Evolutionary conservation across 2,797 vertebrate genomes (phyloP).

Genomic region (Hypotaenidia okinawae): DNA sequence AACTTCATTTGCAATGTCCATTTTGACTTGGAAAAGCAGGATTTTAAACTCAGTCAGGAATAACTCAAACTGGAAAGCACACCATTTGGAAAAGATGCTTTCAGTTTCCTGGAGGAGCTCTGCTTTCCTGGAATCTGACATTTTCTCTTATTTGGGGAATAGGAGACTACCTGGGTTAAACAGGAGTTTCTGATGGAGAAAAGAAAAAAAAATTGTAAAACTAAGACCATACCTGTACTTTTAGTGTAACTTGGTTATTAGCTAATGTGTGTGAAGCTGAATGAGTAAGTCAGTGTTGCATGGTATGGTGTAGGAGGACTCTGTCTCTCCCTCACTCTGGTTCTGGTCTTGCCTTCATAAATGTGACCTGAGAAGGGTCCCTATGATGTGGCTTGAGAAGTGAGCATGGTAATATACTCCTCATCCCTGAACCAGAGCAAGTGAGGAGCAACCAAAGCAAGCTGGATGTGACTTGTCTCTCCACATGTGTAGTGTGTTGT

Average conservation of each 20-base stretch:
- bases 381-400: neutral
- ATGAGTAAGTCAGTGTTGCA: neutral
- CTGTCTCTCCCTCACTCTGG: neutral
- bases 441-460: neutral
- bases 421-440: neutral
- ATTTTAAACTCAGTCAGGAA: neutral
- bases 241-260: neutral
- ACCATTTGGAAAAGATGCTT: neutral
- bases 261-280: neutral
- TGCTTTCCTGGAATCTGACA: neutral
- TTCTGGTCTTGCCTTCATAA: neutral
- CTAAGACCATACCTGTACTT: neutral
- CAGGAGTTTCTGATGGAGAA: neutral
- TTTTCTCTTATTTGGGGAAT: neutral
- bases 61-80: neutral
- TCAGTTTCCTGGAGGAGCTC: neutral
- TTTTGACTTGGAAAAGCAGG: neutral
- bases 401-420: rapidly evolving
- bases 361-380: neutral
- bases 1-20: neutral
- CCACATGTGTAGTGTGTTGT: rapidly evolving
- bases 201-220: neutral
- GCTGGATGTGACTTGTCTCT: neutral
- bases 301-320: neutral
- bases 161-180: neutral